Percentiles rank a stretch among this genome's conserved stretches.
These are phyloP conservation scores for Arrhopalites spinosus DNA, from an alignment of 2,888 invertebrate species.

Conservation along the genomic window DNA sequence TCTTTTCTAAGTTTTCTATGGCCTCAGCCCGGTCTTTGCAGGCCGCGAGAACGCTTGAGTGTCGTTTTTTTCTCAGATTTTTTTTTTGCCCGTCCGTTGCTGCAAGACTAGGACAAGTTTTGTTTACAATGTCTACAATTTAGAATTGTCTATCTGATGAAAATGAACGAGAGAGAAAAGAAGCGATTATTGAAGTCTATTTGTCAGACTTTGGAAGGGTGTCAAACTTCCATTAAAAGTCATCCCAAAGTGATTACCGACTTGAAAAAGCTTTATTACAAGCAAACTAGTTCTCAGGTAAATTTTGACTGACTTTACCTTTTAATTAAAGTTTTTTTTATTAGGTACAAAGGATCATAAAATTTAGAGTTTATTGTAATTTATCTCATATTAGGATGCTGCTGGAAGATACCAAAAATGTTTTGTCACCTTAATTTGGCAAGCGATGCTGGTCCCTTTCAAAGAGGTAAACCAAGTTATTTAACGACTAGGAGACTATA, in stretches of 20 bases:
- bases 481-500: no score
- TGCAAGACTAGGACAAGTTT: no score
- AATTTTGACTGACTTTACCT: not conserved
- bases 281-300: slow-evolving; percentile 7
- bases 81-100: no score
- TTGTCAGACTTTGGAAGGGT: not conserved
- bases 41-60: no score
- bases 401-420: slow-evolving; percentile 24
- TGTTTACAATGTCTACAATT: no score
- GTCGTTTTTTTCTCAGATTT: no score
- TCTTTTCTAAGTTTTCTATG: no score
- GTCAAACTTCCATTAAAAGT: not conserved
- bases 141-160: not conserved
- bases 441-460: slow-evolving; percentile 25
- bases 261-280: slow-evolving; percentile 1
- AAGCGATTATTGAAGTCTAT: not conserved
- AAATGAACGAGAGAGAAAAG: slow-evolving; percentile 1
- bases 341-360: not conserved
- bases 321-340: not conserved
- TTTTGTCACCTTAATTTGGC: slow-evolving; percentile 19
- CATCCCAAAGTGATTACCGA: not conserved
- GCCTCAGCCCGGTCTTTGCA: no score
- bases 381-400: not conserved
- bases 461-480: no score
- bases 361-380: no score